phyloP scores from a whole-genome alignment of 2,888 invertebrate genomes.

The Tipula helvola region DNA sequence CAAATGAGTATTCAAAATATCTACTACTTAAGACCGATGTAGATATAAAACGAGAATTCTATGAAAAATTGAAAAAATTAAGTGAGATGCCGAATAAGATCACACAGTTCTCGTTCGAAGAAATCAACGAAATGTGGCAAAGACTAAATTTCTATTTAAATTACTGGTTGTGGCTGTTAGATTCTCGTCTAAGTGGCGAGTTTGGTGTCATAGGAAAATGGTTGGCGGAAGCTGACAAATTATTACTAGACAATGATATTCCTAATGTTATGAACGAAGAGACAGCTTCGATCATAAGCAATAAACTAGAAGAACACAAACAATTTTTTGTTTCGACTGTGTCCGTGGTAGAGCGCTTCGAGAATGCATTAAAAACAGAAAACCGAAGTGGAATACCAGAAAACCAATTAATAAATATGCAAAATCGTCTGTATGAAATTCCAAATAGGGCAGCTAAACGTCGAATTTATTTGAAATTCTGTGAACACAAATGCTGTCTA shows the following conservation, averaged over 20 bases:
- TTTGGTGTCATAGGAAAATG: slow-evolving; percentile 80
- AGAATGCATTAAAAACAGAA: slow-evolving; percentile 55
- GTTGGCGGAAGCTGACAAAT: slow-evolving; percentile 76
- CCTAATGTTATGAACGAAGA: slow-evolving; percentile 77
- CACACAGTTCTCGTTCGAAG: slow-evolving; percentile 74
- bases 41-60: slow-evolving; percentile 56
- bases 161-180: slow-evolving; percentile 82
- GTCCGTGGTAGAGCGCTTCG: slow-evolving; percentile 62
- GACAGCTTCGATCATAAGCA: slow-evolving; percentile 75
- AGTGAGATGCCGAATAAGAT: slow-evolving; percentile 67
- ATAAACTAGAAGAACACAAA: slow-evolving; percentile 80
- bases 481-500: slow-evolving; percentile 88
- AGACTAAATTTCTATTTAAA: slow-evolving; percentile 65
- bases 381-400: slow-evolving; percentile 58
- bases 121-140: slow-evolving; percentile 68
- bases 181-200: slow-evolving; percentile 73
- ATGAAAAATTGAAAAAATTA: slow-evolving; percentile 64
- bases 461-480: slow-evolving; percentile 73
- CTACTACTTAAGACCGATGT: slow-evolving; percentile 63
- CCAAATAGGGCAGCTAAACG: slow-evolving; percentile 67
- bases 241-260: slow-evolving; percentile 69
- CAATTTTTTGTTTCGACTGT: slow-evolving; percentile 78
- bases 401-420: slow-evolving; percentile 72
- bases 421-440: slow-evolving; percentile 60
- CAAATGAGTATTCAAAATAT: slow-evolving; percentile 72